Evolutionary conservation across 2,113 vertebrate species (phyloP).

Genomic region (Equus quagga): DNA sequence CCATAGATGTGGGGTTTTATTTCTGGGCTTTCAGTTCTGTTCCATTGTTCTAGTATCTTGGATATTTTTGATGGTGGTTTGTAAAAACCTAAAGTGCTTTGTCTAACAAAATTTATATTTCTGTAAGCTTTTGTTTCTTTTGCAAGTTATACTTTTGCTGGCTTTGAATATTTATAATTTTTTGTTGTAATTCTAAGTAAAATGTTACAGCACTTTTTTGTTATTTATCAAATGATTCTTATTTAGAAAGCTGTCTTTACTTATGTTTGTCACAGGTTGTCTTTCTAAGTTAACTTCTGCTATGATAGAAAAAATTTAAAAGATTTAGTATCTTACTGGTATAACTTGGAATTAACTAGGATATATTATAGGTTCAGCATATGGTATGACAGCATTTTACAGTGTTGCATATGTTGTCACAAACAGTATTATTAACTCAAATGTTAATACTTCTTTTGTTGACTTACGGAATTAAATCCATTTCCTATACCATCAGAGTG

Average conservation of each 20-base stretch:
- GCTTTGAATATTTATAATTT: constrained; percentile 48
- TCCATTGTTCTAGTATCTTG: neutral
- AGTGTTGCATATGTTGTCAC: neutral
- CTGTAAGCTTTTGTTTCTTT: constrained; percentile 46
- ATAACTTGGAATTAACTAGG: constrained; percentile 18
- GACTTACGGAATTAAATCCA: constrained; percentile 27
- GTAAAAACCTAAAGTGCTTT: constrained; percentile 20
- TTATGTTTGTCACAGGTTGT: constrained; percentile 22
- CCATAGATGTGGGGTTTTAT: too few species aligned
- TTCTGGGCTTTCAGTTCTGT: too few species aligned
- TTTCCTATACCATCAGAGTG: neutral
- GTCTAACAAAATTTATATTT: constrained; percentile 43
- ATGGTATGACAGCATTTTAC: neutral
- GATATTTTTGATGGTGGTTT: constrained; percentile 33
- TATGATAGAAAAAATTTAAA: constrained; percentile 1
- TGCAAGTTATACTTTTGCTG: constrained; percentile 30
- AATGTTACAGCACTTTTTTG: constrained; percentile 12
- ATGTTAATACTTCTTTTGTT: constrained; percentile 30
- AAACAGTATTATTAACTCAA: constrained; percentile 8
- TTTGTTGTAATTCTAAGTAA: constrained; percentile 59
- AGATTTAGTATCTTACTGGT: neutral
- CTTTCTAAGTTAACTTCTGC: constrained; percentile 32
- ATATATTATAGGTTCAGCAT: neutral
- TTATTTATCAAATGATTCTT: constrained; percentile 43
- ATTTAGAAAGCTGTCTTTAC: constrained; percentile 37